Evolutionary conservation across 1,140 invertebrate genomes (phyloP), one percentile per base, ranked within the genome.

Genomic region (Lasioglossum albipes): DNA sequence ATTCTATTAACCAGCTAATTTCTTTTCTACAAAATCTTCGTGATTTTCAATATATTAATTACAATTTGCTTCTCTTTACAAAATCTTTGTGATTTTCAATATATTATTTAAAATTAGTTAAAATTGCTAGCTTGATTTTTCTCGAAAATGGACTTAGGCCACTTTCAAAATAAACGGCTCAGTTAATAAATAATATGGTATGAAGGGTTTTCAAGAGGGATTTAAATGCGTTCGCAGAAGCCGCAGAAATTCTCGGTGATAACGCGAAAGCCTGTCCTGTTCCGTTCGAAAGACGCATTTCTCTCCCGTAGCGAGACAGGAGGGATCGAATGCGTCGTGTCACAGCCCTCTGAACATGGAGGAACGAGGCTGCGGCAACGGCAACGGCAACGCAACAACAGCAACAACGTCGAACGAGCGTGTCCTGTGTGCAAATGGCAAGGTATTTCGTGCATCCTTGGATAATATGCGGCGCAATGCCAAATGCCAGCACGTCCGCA

Each of bases 391-490:
- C 59, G 65, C 82, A 84, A 84, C 84, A 81, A 75, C 79, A 85
- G 62, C 79, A 68, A 81, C 81, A 79, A 74, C 78, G 66, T 66
- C 59, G 77, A 80, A 80, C 61, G 82, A 87, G 83, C 90, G 90
- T 92, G 90, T 88, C 83, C 71, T 75, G 91, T 87, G 79, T 92
- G 85, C 85, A 89, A 91, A 91, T 89, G 84, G 84, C 84, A 74
- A 76, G 74, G 84, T 75, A 89, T 91, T 91, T 92, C 86, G 84
- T 89, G 90, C 90, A 92, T 92, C 91, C 91, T 91, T 92, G 91
- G 89, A 90, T 92, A 90, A 90, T 92, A 92, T 91, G 91, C 91
- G 88, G 84, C 74, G 84, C 91, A 92, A 92, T 92, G 90, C 90
- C 90, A 88, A 92, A 92, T 92, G 85, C 91, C 91, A 88, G 83